Evolutionary conservation across 2,113 vertebrate species (phyloP), one percentile per base, ranked within the genome.

Genomic region (Oncorhynchus keta): DNA sequence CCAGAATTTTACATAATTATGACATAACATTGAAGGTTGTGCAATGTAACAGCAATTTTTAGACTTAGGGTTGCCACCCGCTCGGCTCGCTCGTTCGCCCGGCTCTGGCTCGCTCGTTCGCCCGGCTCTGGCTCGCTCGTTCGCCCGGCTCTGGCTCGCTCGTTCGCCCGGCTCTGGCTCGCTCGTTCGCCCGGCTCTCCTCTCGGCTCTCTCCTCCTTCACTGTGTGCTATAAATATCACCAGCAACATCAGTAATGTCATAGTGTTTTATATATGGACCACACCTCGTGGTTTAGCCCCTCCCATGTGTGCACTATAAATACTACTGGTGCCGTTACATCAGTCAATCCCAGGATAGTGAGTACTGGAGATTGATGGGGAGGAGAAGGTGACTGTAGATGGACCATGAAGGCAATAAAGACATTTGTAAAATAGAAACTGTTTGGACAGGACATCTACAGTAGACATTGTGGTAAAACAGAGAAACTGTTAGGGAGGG

Each of bases 191-290:
- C 26, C 39, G 24, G 24, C 28, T 8, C 12, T 64, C 30, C 16
- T 20, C 48, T 11, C 14, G 16, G 67, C 11, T 4, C 16, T 24
- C 5, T 64, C 57, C 72, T 77, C 30, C 20, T 73, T 85, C 74
- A 72, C 22, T 68, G 61, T 26, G 22, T 48, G 70, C 84, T 84
- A 71, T 84, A 77, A 81, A 87, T 88, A 80, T 78, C 76, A 76
- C 76, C 76, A 81, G 24, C 22, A 88, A 87, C 80, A 87, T 82
- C 79, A 82, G 45, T 89, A 85, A 89, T 86, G 87, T 90, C 84
- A 86, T 76, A 28, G 20, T 75, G 72, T 24, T 39, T 39, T 59
- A 48, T 66, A 70, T 79, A 59, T 83, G 77, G 76, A 69, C 68
- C 55, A 2, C 64, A 66, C 74, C 59, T 62, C 59, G 76, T 28